These are phyloP conservation scores for Ephydatia muelleri DNA, from an alignment of 37 sponge, comb jelly and placozoan species.

Conservation along the genomic window DNA sequence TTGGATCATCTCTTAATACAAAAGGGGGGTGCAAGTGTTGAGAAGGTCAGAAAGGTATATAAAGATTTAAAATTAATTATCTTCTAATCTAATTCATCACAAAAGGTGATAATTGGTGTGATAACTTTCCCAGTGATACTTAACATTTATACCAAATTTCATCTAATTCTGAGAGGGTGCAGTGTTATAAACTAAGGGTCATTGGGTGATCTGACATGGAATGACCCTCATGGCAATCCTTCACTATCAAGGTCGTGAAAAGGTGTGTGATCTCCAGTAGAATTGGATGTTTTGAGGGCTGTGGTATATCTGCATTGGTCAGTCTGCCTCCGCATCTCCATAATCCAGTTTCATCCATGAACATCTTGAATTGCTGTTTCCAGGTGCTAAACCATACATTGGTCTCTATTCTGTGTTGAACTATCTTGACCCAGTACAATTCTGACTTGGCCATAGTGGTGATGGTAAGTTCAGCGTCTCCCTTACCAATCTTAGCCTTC, in stretches of 20 bases:
- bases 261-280: constrained; percentile 6
- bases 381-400: background rate
- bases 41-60: too few relatives aligned
- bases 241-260: background rate
- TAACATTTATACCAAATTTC: too few relatives aligned
- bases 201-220: too few relatives aligned
- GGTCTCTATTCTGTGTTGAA: background rate
- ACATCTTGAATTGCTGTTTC: constrained; percentile 21
- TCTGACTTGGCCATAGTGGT: constrained; percentile 2
- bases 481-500: background rate
- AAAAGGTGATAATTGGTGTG: too few relatives aligned
- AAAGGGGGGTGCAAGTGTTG: too few relatives aligned
- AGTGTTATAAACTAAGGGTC: too few relatives aligned
- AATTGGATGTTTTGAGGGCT: constrained; percentile 22
- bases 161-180: too few relatives aligned
- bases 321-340: constrained; percentile 47
- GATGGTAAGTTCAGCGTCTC: background rate
- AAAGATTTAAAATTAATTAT: too few relatives aligned
- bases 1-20: too few relatives aligned
- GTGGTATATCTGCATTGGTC: constrained; percentile 30
- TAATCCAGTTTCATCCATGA: constrained; percentile 10
- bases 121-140: too few relatives aligned
- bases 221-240: background rate
- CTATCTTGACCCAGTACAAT: constrained; percentile 18
- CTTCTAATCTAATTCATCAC: too few relatives aligned